These are phyloP conservation scores for Acanthopleura granulata DNA, from an alignment of 2,888 invertebrate species.

Conservation along the genomic window DNA sequence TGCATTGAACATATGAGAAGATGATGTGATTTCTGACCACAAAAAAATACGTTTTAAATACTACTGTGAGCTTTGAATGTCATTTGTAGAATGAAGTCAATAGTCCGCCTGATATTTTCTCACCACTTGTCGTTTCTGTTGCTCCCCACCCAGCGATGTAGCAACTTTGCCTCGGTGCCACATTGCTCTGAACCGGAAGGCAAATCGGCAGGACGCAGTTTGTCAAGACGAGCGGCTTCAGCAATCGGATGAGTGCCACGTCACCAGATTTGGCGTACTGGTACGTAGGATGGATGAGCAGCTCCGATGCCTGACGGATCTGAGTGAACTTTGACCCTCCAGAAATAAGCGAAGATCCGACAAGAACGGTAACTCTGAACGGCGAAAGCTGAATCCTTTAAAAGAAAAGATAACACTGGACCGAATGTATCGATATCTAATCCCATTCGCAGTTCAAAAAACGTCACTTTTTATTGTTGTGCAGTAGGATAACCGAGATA, in stretches of 20 bases:
- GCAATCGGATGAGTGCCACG: not conserved
- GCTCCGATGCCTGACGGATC: not conserved
- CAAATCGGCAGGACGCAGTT: not conserved
- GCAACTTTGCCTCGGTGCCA: not conserved
- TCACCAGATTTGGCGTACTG: constrained; percentile 1
- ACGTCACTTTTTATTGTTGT: too few relatives aligned
- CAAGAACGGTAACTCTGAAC: not conserved
- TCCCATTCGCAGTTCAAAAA: too few relatives aligned
- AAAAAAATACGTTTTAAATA: too few relatives aligned
- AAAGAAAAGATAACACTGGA: too few relatives aligned
- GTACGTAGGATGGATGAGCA: not conserved
- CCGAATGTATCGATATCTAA: too few relatives aligned
- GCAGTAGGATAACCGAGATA: too few relatives aligned
- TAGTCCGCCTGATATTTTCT: not conserved
- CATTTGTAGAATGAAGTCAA: not conserved
- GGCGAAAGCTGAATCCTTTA: constrained; percentile 1
- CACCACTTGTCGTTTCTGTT: not conserved
- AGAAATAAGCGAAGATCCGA: not conserved
- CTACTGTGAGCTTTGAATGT: too few relatives aligned
- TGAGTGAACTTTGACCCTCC: not conserved
- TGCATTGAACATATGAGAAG: too few relatives aligned
- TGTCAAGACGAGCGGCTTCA: not conserved
- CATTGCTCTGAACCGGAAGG: not conserved
- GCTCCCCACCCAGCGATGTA: constrained; percentile 11
- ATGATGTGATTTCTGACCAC: too few relatives aligned